Base-by-base conservation (phyloP, 2,797 vertebrate species). In the Cryptoprocta ferox region DNA sequence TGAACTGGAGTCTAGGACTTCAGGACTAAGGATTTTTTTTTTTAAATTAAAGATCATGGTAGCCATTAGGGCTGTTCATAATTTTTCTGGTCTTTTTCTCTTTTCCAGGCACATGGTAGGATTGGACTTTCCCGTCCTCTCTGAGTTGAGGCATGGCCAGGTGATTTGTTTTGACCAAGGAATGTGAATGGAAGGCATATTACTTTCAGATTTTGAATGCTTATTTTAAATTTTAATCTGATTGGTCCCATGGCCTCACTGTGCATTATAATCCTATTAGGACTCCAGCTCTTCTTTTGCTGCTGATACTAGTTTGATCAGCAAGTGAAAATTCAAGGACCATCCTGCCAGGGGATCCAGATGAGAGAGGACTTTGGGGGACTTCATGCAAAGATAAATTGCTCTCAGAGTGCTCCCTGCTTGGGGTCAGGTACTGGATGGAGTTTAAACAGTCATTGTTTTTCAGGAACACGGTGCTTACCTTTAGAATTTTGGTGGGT, bases 141-240 rank as follows among this genome's bases (percentile, higher is more conserved):
- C 30, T 28, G 56, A 53, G 6, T 65, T 92, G 61, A 53, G 85
- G 50, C 21, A 21, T 24, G 19, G n/a, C 3, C 26, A 65, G 35
- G 21, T 9, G 42, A 91, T 53, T 56, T 76, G 53, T 78, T 93
- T 89, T 73, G 75, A 39, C 2, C 19, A 59, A 78, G 45, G 83
- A 91, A 35, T n/a, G 4, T 39, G 26, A 89, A 93, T 26, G 19
- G 19, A 85, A 85, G 37, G 56, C 63, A 75, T 61, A 37, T 48
- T 82, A 85, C 15, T 90, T 71, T 35, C 26, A 95, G 71, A 76
- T 21, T 93, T 42, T 78, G 61, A 78, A 48, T 42, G 84, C 2
- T 81, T 68, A 80, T 84, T 79, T 6, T 39, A 89, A 83, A 86
- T 86, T 96, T 91, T 81, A 89, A 76, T 78, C 48, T 59, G 21